These are phyloP conservation scores for Syngnathus rostellatus DNA, from an alignment of 2,797 vertebrate genomes.

Conservation along the genomic window DNA sequence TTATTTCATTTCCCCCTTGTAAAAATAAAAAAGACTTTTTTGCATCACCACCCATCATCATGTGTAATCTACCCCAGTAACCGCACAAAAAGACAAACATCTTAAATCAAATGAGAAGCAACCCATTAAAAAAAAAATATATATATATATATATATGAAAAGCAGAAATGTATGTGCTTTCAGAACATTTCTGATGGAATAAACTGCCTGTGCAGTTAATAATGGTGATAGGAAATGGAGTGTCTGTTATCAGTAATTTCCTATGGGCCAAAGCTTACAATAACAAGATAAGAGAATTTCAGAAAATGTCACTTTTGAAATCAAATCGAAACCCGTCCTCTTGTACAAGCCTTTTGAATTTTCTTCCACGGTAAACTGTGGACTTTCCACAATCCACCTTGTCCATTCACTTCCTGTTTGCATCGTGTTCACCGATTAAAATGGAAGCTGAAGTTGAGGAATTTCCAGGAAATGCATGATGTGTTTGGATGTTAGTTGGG, in stretches of 20 bases:
- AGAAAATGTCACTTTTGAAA: background rate
- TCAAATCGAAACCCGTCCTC: background rate
- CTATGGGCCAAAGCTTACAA: too few species aligned
- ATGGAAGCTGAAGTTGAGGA: background rate
- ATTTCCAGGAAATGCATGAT: slow-evolving; percentile 2
- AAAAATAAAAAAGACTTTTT: background rate
- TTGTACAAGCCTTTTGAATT: background rate
- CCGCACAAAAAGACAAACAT: background rate
- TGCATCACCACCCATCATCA: background rate
- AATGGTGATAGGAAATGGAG: too few species aligned
- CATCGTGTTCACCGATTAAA: background rate
- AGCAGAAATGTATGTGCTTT: too few species aligned
- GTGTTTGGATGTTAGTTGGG: background rate
- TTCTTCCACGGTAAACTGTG: background rate
- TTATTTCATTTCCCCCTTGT: background rate
- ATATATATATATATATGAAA: too few species aligned
- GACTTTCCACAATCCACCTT: slow-evolving; percentile 17
- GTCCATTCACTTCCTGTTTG: slow-evolving; percentile 26
- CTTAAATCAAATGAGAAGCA: background rate
- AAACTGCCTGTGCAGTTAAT: too few species aligned
- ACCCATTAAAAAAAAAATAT: too few species aligned
- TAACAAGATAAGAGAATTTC: background rate
- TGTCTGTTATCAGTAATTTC: too few species aligned
- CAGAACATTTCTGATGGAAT: too few species aligned
- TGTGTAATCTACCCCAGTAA: background rate